Evolutionary conservation across 1,140 invertebrate genomes (phyloP).

Genomic region (Pinna nobilis): DNA sequence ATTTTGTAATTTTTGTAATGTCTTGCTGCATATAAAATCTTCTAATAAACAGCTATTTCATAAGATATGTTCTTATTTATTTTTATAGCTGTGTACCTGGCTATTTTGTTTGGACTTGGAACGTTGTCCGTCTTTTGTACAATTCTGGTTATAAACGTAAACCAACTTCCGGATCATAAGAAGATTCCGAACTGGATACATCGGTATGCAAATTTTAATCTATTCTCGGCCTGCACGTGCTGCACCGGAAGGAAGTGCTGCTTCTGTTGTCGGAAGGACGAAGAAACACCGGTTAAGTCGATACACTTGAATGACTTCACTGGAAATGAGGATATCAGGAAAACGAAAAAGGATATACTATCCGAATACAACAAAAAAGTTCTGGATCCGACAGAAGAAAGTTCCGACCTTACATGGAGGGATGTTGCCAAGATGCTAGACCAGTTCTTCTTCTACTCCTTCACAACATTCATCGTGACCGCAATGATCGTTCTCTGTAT

Average conservation of each 20-base stretch:
- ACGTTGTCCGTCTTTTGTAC: conserved; percentile 22
- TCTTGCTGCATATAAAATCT: no score
- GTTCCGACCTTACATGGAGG: conserved; percentile 8
- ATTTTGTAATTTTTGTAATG: no score
- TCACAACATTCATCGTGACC: neutral
- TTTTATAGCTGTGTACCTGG: conserved; percentile 31
- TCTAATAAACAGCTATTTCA: no score
- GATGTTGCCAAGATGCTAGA: conserved; percentile 14
- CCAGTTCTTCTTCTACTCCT: conserved; percentile 24
- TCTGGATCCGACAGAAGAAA: neutral
- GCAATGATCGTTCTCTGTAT: no score
- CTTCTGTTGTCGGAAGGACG: neutral
- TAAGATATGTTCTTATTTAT: neutral
- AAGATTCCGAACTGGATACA: conserved; percentile 24
- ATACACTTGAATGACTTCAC: neutral
- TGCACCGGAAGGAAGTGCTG: conserved; percentile 1
- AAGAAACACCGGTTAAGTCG: neutral
- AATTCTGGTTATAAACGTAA: conserved; percentile 26
- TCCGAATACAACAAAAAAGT: neutral
- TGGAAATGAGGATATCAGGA: neutral
- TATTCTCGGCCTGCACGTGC: neutral
- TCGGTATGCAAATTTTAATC: neutral
- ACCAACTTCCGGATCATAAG: conserved; percentile 14
- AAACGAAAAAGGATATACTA: no score
- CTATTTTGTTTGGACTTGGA: conserved; percentile 6